Evolutionary conservation across 2,113 vertebrate species (phyloP).

Genomic region (Forbesichthys agassizii): DNA sequence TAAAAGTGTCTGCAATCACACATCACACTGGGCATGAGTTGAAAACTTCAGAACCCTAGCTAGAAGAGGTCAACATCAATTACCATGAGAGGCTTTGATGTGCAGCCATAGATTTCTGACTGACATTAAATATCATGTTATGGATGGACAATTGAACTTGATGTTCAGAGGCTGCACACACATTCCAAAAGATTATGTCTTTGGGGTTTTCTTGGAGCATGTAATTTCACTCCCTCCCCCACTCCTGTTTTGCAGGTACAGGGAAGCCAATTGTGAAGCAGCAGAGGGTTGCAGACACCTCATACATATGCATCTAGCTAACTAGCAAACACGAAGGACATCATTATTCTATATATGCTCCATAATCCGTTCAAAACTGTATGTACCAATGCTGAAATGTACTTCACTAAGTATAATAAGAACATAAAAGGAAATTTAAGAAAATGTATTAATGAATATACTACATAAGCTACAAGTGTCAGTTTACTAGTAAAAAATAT

Average conservation of each 20-base stretch:
- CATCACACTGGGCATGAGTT: slow-evolving; percentile 48
- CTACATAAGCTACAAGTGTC: too few species aligned
- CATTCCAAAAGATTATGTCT: background rate
- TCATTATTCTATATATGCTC: background rate
- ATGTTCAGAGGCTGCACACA: slow-evolving; percentile 8
- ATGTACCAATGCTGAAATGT: too few species aligned
- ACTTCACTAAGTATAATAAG: too few species aligned
- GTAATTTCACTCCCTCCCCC: background rate
- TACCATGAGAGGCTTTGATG: slow-evolving; percentile 60
- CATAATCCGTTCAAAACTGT: too few species aligned
- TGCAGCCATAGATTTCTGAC: slow-evolving; percentile 53
- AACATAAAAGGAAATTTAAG: too few species aligned
- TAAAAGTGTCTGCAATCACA: slow-evolving; percentile 70
- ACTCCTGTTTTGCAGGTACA: too few species aligned
- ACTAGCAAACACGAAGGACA: slow-evolving; percentile 1
- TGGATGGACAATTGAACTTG: slow-evolving; percentile 34
- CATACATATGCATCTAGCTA: background rate
- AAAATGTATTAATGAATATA: background rate
- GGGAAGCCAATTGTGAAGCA: too few species aligned
- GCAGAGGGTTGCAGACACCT: too few species aligned
- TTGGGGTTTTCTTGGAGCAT: background rate
- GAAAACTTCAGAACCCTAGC: slow-evolving; percentile 65
- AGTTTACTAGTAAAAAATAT: too few species aligned
- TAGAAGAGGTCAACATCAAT: slow-evolving; percentile 58
- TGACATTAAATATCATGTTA: slow-evolving; percentile 53